A percentile compares a stretch with the other conserved stretches of the same genome.
phyloP scores from a whole-genome alignment of 2,113 vertebrate species.

The Pterocles orientalis region DNA sequence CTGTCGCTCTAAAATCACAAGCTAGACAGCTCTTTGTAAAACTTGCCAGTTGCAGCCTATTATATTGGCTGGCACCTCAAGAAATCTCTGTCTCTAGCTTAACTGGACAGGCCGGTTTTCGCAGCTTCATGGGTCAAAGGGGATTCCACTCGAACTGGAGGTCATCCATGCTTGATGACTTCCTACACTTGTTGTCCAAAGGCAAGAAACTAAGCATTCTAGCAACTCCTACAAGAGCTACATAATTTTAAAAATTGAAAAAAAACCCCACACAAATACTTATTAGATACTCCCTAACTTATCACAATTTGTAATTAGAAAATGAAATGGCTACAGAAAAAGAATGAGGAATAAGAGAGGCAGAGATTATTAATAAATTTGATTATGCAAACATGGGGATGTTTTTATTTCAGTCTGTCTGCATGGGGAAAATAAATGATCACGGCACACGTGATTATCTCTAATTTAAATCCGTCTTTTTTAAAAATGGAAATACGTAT shows the following conservation, averaged over 20 bases:
- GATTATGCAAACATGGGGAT: not conserved
- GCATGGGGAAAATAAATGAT: not conserved
- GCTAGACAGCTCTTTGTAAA: not conserved
- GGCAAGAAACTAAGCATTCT: not conserved
- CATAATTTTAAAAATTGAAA: not conserved
- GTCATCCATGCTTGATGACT: not conserved
- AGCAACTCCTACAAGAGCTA: not conserved
- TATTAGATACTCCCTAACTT: not conserved
- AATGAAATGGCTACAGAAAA: not conserved
- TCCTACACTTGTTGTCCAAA: not conserved
- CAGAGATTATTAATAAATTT: not conserved
- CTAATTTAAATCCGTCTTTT: not conserved
- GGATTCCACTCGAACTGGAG: not conserved
- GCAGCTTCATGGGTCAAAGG: not conserved
- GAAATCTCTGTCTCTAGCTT: not conserved
- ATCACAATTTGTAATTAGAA: not conserved
- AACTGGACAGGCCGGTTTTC: not conserved
- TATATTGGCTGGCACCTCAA: not conserved
- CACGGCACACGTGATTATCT: not conserved
- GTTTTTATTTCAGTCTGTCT: not conserved
- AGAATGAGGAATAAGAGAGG: not conserved
- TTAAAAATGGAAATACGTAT: not conserved
- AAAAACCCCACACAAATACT: not conserved
- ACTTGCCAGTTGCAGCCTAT: not conserved
- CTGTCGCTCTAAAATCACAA: not conserved